Evolutionary conservation across 2,888 invertebrate genomes (phyloP).

Genomic region (Zhuqinia jingwanae): DNA sequence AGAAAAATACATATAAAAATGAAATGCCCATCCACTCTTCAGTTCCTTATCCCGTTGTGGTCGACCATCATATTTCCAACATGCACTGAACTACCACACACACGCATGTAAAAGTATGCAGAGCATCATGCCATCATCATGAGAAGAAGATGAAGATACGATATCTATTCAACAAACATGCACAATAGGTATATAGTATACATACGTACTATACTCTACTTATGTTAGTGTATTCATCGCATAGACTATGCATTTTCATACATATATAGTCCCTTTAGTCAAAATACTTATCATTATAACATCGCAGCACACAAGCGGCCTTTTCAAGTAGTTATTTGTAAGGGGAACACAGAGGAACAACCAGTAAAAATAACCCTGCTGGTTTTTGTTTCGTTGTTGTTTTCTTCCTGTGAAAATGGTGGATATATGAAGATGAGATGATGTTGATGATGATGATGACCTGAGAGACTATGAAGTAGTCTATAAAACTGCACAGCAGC

Average conservation of each 20-base stretch:
- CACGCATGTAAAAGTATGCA: too few species aligned
- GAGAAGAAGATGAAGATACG: not conserved
- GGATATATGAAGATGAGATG: slow-evolving; percentile 14
- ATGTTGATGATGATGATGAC: slow-evolving; percentile 22
- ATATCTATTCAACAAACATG: not conserved
- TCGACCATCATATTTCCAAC: not conserved
- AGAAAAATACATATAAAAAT: slow-evolving; percentile 37
- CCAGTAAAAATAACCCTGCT: not conserved
- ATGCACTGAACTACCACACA: not conserved
- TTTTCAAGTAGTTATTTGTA: too few species aligned
- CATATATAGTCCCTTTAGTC: too few species aligned
- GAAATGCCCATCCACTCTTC: slow-evolving; percentile 32
- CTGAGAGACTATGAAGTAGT: slow-evolving; percentile 23
- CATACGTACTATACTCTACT: not conserved
- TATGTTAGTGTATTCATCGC: slow-evolving; percentile 7
- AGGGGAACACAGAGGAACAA: not conserved
- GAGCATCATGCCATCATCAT: not conserved
- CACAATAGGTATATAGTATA: too few species aligned
- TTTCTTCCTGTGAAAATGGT: not conserved
- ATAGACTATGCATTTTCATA: too few species aligned
- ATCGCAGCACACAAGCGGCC: too few species aligned
- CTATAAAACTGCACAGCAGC: slow-evolving; percentile 18
- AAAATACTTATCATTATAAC: too few species aligned
- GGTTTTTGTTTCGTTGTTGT: not conserved
- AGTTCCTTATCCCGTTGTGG: not conserved